Conservation (phyloP, 2,797 vertebrate genomes). For the Phoebastria nigripes region DNA sequence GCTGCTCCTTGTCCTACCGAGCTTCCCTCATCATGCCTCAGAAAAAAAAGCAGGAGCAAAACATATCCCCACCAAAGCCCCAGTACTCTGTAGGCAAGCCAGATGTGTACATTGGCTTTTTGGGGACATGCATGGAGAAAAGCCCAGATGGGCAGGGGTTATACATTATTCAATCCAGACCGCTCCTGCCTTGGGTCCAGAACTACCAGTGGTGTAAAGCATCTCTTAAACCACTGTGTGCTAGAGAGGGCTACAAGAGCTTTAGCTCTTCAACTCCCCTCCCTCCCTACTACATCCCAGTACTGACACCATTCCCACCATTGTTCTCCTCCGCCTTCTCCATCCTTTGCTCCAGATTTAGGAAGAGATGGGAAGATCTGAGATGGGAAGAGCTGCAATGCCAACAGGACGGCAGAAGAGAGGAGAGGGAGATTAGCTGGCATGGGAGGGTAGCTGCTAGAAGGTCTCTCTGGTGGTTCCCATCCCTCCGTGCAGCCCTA, state of each 20-base stretch:
- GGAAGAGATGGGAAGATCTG: background rate
- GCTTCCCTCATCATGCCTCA: background rate
- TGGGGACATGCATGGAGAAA: background rate
- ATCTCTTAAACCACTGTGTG: background rate
- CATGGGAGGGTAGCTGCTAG: background rate
- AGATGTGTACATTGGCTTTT: background rate
- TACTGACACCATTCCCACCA: background rate
- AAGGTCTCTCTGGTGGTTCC: background rate
- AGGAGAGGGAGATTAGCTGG: background rate
- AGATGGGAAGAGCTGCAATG: background rate
- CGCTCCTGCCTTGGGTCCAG: background rate
- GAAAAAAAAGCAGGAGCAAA: background rate
- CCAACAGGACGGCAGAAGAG: background rate
- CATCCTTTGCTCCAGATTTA: background rate
- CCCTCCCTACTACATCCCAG: background rate
- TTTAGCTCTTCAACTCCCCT: background rate
- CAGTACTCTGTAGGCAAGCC: background rate
- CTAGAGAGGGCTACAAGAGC: background rate
- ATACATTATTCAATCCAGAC: background rate
- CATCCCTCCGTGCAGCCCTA: background rate
- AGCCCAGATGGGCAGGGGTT: background rate
- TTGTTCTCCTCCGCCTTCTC: background rate
- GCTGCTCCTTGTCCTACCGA: background rate
- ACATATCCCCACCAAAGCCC: background rate
- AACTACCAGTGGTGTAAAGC: background rate